phyloP scores from a whole-genome alignment of 2,888 invertebrate genomes.

The Drosophila yooni region DNA sequence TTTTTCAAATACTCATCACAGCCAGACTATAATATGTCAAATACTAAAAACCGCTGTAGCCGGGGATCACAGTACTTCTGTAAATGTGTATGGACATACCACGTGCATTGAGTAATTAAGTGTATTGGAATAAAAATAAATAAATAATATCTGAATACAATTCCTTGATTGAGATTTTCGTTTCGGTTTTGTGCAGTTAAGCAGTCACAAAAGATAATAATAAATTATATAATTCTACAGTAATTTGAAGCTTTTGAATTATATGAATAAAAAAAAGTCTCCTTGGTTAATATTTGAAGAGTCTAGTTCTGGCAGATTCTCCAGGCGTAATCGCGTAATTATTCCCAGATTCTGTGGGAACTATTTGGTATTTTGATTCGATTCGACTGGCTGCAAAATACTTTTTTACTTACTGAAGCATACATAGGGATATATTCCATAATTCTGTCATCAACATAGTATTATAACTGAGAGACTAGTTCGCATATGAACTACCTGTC shows the following conservation, averaged over 20 bases:
- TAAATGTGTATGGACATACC: neutral
- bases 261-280: too few relatives aligned
- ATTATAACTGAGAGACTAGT: too few relatives aligned
- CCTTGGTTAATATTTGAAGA: too few relatives aligned
- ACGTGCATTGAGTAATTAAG: slow-evolving; percentile 1
- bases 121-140: neutral
- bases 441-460: too few relatives aligned
- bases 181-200: neutral
- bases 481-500: too few relatives aligned
- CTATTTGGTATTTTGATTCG: neutral
- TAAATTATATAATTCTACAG: too few relatives aligned
- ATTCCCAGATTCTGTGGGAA: neutral
- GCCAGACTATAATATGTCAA: slow-evolving; percentile 15
- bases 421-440: too few relatives aligned
- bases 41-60: neutral
- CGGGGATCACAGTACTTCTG: neutral
- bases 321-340: too few relatives aligned
- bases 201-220: neutral
- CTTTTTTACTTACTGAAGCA: too few relatives aligned
- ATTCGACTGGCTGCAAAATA: neutral
- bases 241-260: too few relatives aligned
- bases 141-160: neutral
- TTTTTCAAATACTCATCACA: slow-evolving; percentile 48
- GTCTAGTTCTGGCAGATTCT: too few relatives aligned
- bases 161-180: neutral